Base-by-base conservation (phyloP, 2,888 invertebrate species). In the Nowickia ferox region DNA sequence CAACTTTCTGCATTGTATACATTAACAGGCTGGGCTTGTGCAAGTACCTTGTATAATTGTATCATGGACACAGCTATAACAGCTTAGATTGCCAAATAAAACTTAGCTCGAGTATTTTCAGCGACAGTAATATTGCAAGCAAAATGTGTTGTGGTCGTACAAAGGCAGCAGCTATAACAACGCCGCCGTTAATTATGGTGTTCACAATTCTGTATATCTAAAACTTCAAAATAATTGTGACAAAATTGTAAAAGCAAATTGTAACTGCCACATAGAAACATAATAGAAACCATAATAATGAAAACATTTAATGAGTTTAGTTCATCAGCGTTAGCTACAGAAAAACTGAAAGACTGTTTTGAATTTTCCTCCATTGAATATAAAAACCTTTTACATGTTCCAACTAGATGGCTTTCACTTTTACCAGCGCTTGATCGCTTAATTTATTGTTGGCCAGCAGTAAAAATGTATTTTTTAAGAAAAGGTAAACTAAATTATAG, bases 381-480 rank as follows among this genome's bases (percentile, higher is more conserved):
- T 68, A 84, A 78, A 10, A 51, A 75, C 74, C 66, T 84, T 19
- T 61, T 79, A 17, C 84, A 84, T 65, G 79, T 78, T 38, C 53
- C 74, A 17, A 84, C 74, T 59, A 53, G 78, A 77, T 76, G 82
- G 76, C 77, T 76, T 53, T 22, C 74, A 10, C 84, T 74, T 17
- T 78, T 84, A 48, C 77, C 83, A 2, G 80, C 84, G 71, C 71
- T 76, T 71, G 22, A 22, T 22, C 22, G 22, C 22, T 2, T 22
- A 22, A 22, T 22, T 22, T 22, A 22, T 22, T 22, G 1, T 22
- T 22, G 22, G 22, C 22, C 22, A 22, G 22, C 22, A 22, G 22
- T 22, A 2, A 22, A 22, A 22, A 22, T 22, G 22, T 22, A 22
- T 22, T 22, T 22, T 22, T 22, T 22, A 22, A 22, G 22, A 22